Base-by-base conservation (phyloP, 2,797 vertebrate genomes). In the Xiphophorus birchmanni region DNA sequence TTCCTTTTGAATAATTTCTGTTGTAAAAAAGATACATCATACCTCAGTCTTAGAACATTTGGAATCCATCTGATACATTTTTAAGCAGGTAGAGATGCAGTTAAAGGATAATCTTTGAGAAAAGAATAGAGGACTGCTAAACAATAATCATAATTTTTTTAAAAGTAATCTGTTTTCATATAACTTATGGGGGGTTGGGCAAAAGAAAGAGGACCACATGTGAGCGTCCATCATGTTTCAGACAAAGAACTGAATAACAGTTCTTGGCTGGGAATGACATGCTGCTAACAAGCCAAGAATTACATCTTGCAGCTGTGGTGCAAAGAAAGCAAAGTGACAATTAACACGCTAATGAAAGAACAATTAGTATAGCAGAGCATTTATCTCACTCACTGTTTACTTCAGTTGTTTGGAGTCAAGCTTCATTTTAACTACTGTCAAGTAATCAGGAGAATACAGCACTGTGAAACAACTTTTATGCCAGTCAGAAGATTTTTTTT, bases 211-310 rank as follows among this genome's bases (percentile, higher is more conserved):
- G 35, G 63, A 37, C 1, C 17, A 65, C 63, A 65, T 26, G 26
- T 71, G 9, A 44, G 12, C 0, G 26, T 13, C 40, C 23, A 11
- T 40, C 21, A 23, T 50, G 10, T 50, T 50, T 37, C 23, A 52
- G 45, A 67, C 37, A 48, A 44, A 60, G 54, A 58, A 76, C 67
- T 81, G 80, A 76, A 87, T 67, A 60, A 83, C 80, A 50, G 18
- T 44, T 86, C 11, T 81, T 87, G 69, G 75, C 10, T 52, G 52
- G 76, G 44, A 77, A 58, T 52, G 73, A 82, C 80, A 89, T 13
- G 73, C 1, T 74, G 60, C 73, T 79, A 80, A 87, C 54, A 81
- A 52, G 74, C 48, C 40, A 80, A 81, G 73, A 73, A 88, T 47
- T 71, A 80, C 32, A 69, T 72, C 35, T 29, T 60, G 69, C 37